These are phyloP conservation scores for Coregonus suidteri DNA, from an alignment of 2,797 vertebrate species.

Conservation along the genomic window DNA sequence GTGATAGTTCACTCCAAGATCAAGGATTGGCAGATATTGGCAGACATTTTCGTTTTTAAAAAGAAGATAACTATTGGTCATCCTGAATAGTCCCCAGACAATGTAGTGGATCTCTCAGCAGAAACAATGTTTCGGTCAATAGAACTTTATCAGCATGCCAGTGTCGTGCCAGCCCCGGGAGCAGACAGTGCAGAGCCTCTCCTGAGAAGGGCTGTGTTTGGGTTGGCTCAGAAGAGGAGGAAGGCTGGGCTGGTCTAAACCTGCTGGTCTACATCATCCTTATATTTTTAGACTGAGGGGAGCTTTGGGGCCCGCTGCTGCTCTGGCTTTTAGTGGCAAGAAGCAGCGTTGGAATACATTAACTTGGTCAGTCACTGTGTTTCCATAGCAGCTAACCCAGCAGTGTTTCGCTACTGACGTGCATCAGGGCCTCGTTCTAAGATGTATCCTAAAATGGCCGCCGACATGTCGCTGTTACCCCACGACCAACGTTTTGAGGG, in stretches of 20 bases:
- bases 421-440: not conserved
- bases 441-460: not conserved
- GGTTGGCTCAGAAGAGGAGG: not conserved
- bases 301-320: not conserved
- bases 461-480: not conserved
- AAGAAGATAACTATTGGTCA: not conserved
- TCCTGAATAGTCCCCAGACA: not conserved
- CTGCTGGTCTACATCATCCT: not conserved
- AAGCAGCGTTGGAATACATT: not conserved
- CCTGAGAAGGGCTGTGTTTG: not conserved
- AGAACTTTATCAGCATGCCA: not conserved
- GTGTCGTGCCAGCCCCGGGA: not conserved
- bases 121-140: not conserved
- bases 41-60: not conserved
- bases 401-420: not conserved
- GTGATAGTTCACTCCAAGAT: not conserved
- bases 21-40: too few relatives aligned
- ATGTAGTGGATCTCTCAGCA: not conserved
- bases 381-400: slow-evolving; percentile 1
- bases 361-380: not conserved
- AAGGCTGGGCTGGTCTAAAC: not conserved
- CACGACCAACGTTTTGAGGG: not conserved
- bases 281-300: not conserved
- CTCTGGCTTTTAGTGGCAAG: not conserved
- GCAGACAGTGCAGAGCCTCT: not conserved